Evolutionary conservation across 2,113 vertebrate genomes (phyloP).

Genomic region (Ranitomeya imitator): DNA sequence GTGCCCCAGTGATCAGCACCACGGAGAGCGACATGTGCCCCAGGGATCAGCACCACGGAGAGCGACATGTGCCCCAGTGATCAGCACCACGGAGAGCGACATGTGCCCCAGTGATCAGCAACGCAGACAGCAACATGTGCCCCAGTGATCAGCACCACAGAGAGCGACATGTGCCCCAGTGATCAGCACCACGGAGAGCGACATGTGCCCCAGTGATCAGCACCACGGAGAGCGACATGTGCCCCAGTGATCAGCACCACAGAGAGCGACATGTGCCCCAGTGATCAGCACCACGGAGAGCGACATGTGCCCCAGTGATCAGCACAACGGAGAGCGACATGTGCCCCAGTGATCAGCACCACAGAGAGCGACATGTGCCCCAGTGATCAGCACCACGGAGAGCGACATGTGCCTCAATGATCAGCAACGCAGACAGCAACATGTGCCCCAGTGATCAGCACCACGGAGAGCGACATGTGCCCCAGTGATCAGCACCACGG

Average conservation of each 20-base stretch:
- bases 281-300: not conserved
- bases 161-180: not conserved
- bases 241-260: not conserved
- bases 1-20: not conserved
- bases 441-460: not conserved
- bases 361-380: not conserved
- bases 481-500: not conserved
- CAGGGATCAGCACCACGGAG: not conserved
- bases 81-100: not conserved
- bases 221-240: not conserved
- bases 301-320: not conserved
- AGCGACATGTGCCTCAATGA: too few species aligned
- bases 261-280: not conserved
- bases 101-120: not conserved
- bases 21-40: not conserved
- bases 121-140: not conserved
- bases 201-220: not conserved
- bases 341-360: not conserved
- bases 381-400: not conserved
- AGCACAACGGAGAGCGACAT: not conserved
- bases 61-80: not conserved
- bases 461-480: not conserved
- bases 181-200: not conserved
- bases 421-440: not conserved
- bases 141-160: not conserved